A percentile compares a stretch with the other conserved stretches of the same genome.
phyloP scores from a whole-genome alignment of 2,888 invertebrate species.

The Mimachlamys varia region DNA sequence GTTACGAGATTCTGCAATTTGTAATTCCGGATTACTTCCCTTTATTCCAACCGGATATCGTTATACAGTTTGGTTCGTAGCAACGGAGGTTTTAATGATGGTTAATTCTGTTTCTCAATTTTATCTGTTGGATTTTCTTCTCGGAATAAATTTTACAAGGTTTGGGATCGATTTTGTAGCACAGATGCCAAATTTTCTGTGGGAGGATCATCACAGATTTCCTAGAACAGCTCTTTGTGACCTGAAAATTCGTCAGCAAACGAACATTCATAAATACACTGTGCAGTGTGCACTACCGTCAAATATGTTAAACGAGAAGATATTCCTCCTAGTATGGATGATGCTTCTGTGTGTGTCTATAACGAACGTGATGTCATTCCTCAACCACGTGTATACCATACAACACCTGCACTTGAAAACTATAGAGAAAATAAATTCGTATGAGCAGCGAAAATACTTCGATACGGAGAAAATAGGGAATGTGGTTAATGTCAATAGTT shows the following conservation, averaged over 20 bases:
- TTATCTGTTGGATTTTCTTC: neutral
- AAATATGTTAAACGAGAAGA: neutral
- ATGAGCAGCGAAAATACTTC: neutral
- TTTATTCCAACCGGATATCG: neutral
- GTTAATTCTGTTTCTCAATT: neutral
- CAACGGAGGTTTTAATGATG: neutral
- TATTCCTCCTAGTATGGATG: neutral
- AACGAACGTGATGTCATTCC: neutral
- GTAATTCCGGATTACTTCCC: neutral
- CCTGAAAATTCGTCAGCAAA: neutral
- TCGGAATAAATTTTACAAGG: neutral
- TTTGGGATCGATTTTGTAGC: neutral
- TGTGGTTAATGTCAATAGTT: neutral
- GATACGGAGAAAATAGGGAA: neutral
- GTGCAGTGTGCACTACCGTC: neutral
- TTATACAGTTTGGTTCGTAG: neutral
- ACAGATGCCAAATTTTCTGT: neutral
- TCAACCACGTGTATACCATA: neutral
- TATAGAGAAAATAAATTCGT: neutral
- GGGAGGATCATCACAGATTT: neutral
- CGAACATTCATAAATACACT: neutral
- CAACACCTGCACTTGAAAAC: neutral
- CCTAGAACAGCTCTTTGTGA: neutral
- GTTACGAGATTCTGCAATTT: neutral
- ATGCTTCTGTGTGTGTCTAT: neutral